These are phyloP conservation scores for Deroplatys truncata DNA, from an alignment of 2,888 invertebrate genomes.

Conservation along the genomic window DNA sequence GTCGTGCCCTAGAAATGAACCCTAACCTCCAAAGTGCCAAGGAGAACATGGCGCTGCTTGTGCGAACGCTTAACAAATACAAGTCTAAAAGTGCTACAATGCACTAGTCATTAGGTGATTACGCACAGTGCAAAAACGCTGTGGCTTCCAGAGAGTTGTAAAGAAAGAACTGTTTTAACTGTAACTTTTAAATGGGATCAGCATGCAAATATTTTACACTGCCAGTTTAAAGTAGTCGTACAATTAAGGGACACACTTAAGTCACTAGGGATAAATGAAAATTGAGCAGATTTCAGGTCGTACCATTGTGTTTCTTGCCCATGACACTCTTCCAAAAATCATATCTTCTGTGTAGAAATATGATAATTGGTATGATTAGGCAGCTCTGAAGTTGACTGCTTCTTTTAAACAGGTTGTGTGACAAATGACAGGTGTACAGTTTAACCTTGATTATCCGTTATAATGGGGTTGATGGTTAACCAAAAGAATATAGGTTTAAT, in stretches of 20 bases:
- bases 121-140: background rate
- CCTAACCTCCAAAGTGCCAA: constrained; percentile 64
- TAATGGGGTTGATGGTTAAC: too few species aligned
- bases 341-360: too few species aligned
- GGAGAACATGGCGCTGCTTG: constrained; percentile 54
- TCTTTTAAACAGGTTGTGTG: too few species aligned
- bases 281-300: too few species aligned
- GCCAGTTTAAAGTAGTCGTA: background rate
- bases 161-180: background rate
- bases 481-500: too few species aligned
- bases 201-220: background rate
- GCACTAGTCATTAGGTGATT: background rate
- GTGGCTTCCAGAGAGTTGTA: background rate
- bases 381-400: too few species aligned
- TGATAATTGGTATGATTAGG: too few species aligned
- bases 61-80: background rate
- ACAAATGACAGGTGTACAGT: too few species aligned
- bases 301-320: too few species aligned
- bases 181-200: background rate
- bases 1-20: constrained; percentile 67
- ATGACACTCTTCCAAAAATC: too few species aligned
- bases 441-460: too few species aligned
- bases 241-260: background rate
- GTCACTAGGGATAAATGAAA: too few species aligned
- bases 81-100: background rate